phyloP scores from a whole-genome alignment of 35 echinoderm and acorn worm species.

The Hemicentrotus pulcherrimus region DNA sequence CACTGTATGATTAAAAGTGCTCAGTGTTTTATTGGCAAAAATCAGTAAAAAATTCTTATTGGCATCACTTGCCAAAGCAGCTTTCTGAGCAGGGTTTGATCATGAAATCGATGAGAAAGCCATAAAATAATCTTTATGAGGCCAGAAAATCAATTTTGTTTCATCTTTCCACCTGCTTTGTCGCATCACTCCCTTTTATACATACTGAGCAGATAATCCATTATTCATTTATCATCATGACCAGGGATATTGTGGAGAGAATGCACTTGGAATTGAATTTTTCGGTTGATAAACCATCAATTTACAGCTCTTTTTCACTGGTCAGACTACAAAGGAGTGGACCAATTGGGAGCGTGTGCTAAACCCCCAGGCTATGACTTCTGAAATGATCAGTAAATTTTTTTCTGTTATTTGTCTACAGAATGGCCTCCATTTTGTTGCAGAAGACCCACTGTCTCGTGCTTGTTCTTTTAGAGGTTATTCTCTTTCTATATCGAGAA shows the following conservation, averaged over 20 bases:
- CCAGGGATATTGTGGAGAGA: not conserved
- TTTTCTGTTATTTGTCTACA: not conserved
- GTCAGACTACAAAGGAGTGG: not conserved
- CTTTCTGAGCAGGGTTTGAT: not conserved
- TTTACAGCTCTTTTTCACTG: not conserved
- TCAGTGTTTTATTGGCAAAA: not conserved
- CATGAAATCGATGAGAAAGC: not conserved
- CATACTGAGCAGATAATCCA: not conserved
- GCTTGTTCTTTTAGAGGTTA: not conserved
- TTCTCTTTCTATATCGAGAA: not conserved
- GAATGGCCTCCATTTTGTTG: not conserved
- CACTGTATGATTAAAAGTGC: not conserved
- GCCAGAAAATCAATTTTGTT: not conserved
- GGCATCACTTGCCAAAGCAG: not conserved
- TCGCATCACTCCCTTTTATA: not conserved
- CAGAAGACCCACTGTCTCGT: not conserved
- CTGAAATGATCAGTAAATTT: not conserved
- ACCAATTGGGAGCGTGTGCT: conserved; percentile 9
- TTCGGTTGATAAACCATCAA: conserved; percentile 12
- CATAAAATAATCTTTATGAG: not conserved
- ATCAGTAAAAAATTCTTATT: not conserved
- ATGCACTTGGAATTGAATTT: conserved; percentile 1
- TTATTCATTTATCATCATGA: not conserved
- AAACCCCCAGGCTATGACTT: not conserved
- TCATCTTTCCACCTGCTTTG: not conserved